A percentile compares a stretch with the other conserved stretches of the same genome.
Evolutionary conservation across 1,140 invertebrate genomes (phyloP).

Genomic region (Metopolophium dirhodum): DNA sequence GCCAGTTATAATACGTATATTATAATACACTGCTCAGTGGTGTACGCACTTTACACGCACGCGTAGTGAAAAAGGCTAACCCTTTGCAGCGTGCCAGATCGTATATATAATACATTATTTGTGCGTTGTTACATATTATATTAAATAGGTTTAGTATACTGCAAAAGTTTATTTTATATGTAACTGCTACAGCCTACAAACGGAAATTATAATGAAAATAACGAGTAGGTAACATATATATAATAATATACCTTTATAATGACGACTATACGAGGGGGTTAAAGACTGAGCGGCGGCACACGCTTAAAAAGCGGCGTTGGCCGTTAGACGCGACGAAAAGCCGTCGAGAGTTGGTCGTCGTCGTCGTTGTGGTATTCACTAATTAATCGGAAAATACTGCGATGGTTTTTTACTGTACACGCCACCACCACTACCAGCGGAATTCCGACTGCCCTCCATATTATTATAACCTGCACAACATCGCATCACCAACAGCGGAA

Average conservation of each 20-base stretch:
- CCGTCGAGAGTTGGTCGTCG: conserved; percentile 13
- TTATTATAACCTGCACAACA: neutral
- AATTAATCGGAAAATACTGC: conserved; percentile 55
- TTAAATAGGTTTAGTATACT: neutral
- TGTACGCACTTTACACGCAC: neutral
- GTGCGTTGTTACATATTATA: neutral
- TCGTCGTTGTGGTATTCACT: conserved; percentile 34
- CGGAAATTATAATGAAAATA: conserved; percentile 17
- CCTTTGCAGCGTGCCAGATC: neutral
- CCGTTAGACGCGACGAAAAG: conserved; percentile 21
- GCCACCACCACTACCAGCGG: neutral
- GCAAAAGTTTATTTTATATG: neutral
- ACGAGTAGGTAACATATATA: neutral
- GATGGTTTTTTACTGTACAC: neutral
- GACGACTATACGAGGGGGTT: neutral
- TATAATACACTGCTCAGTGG: neutral
- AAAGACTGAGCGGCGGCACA: neutral
- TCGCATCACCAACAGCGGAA: neutral
- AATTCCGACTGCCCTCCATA: conserved; percentile 28
- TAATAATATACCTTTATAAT: conserved; percentile 14
- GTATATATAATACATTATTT: too few relatives aligned
- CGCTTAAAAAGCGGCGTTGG: neutral
- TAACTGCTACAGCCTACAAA: neutral
- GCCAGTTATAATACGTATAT: neutral
- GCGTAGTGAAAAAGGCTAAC: neutral